These are phyloP conservation scores for Pyralis farinalis DNA, from an alignment of 2,888 invertebrate species.

Conservation along the genomic window DNA sequence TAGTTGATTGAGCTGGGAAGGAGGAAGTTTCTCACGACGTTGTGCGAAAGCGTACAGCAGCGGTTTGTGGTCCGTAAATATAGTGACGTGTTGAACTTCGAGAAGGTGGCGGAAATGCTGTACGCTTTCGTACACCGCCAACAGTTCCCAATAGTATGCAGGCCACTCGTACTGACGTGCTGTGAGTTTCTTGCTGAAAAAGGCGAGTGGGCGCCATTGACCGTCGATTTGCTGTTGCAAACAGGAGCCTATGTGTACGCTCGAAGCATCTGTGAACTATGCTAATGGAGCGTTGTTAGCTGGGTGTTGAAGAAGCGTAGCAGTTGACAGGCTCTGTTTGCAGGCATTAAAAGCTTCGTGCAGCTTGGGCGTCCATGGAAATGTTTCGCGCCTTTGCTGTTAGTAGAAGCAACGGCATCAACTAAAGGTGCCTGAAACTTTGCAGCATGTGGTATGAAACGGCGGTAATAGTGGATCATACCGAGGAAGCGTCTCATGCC, in stretches of 20 bases:
- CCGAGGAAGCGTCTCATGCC: conserved; percentile 12
- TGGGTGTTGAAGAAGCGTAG: conserved; percentile 18
- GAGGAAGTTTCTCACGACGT: background rate
- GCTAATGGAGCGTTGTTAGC: conserved; percentile 22
- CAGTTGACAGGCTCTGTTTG: conserved; percentile 8
- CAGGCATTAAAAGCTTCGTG: conserved; percentile 12
- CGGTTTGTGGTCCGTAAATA: conserved; percentile 18
- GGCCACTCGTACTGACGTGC: conserved; percentile 35
- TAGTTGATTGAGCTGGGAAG: background rate
- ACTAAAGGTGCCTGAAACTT: conserved; percentile 17
- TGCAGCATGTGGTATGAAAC: conserved; percentile 18
- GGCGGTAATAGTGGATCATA: conserved; percentile 14
- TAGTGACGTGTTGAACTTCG: conserved; percentile 35
- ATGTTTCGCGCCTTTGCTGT: conserved; percentile 11
- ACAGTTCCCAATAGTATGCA: conserved; percentile 46
- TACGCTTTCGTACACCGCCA: conserved; percentile 40
- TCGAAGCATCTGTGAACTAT: conserved; percentile 37
- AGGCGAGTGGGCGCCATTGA: conserved; percentile 38
- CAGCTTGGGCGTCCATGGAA: conserved; percentile 11
- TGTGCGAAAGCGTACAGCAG: background rate
- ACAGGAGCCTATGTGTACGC: conserved; percentile 35
- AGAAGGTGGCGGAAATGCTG: conserved; percentile 40
- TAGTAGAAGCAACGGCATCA: conserved; percentile 10
- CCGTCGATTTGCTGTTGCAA: conserved; percentile 32
- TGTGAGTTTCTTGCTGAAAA: conserved; percentile 39